phyloP scores from a whole-genome alignment of 2,113 vertebrate species.

The Megaleporinus macrocephalus region DNA sequence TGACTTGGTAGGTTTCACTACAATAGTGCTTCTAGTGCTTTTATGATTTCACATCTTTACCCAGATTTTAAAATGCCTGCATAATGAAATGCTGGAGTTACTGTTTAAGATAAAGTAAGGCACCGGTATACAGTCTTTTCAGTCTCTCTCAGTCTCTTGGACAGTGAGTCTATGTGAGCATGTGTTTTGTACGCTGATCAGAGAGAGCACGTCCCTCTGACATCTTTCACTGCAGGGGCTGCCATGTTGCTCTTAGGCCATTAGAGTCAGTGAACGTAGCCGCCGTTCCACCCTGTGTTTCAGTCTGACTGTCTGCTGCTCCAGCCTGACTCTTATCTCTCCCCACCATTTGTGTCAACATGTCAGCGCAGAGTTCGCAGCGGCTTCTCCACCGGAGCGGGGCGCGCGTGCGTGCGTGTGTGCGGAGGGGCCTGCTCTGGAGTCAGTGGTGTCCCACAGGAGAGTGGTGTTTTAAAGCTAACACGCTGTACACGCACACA shows the following conservation, averaged over 20 bases:
- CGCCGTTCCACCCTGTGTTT: conserved; percentile 4
- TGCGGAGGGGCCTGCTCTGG: conserved; percentile 43
- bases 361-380: conserved; percentile 30
- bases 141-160: not conserved
- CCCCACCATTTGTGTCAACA: conserved; percentile 35
- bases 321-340: conserved; percentile 42
- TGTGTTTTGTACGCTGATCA: not conserved
- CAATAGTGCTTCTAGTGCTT: too few species aligned
- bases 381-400: conserved; percentile 22
- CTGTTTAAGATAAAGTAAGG: not conserved
- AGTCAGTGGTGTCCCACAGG: conserved; percentile 52
- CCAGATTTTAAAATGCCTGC: too few species aligned
- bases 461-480: conserved; percentile 55
- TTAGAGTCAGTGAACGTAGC: conserved; percentile 30
- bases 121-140: not conserved
- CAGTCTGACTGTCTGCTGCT: conserved; percentile 28
- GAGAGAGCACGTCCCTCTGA: not conserved
- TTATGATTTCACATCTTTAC: too few species aligned
- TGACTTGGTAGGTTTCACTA: too few species aligned
- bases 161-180: not conserved
- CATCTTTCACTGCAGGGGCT: conserved; percentile 22
- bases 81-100: too few species aligned
- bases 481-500: conserved; percentile 63
- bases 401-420: conserved; percentile 8
- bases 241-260: conserved; percentile 33